Evolutionary conservation across 2,797 vertebrate species (phyloP).

Genomic region (Peromyscus eremicus): DNA sequence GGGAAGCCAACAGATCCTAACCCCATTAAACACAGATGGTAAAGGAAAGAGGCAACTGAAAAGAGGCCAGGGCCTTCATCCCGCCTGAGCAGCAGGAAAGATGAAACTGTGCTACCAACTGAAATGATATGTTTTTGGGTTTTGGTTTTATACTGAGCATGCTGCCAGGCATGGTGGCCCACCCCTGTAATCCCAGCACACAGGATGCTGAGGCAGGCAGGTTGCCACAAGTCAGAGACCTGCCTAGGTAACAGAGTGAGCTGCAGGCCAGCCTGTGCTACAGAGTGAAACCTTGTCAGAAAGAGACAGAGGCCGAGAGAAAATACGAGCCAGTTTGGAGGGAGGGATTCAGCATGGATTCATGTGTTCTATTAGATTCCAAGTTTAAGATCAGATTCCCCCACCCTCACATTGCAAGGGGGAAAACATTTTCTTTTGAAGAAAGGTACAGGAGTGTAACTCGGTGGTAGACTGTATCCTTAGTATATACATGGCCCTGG

Average conservation of each 20-base stretch:
- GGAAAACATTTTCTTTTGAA: background rate
- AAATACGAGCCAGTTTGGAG: background rate
- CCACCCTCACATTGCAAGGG: background rate
- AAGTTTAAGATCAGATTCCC: background rate
- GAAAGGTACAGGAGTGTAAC: background rate
- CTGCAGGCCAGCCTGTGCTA: background rate
- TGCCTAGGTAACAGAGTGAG: background rate
- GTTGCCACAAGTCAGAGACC: background rate
- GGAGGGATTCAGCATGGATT: slow-evolving; percentile 41
- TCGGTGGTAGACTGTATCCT: too few species aligned
- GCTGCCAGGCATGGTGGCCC: background rate
- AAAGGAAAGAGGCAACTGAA: background rate
- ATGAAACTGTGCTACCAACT: background rate
- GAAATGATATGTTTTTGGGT: background rate
- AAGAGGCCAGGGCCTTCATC: slow-evolving; percentile 7
- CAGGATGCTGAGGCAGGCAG: background rate
- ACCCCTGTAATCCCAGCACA: background rate
- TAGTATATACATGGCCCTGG: background rate
- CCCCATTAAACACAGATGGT: slow-evolving; percentile 6
- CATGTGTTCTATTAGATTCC: background rate
- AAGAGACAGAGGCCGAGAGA: background rate
- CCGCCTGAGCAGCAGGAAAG: background rate
- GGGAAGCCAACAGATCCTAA: slow-evolving; percentile 1
- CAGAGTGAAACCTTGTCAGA: background rate
- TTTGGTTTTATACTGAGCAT: background rate